phyloP scores from a whole-genome alignment of 37 sponge, comb jelly and placozoan species.

The Mnemiopsis leidyi region DNA sequence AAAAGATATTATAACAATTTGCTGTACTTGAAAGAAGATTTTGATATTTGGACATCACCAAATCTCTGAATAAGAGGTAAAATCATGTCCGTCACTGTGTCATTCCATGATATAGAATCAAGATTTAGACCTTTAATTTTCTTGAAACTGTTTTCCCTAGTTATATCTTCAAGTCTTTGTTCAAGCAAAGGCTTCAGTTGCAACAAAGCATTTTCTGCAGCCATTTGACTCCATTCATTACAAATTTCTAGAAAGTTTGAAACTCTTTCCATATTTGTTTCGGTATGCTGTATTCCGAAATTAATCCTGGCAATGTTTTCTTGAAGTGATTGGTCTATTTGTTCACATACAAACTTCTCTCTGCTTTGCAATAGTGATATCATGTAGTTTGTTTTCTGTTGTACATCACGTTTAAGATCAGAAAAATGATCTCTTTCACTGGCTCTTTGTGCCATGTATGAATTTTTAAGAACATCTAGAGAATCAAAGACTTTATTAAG shows the following conservation, averaged over 20 bases:
- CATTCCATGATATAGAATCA: neutral
- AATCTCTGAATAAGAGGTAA: neutral
- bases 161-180: neutral
- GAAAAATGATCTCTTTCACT: neutral
- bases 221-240: neutral
- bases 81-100: neutral
- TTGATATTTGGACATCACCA: neutral
- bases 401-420: neutral
- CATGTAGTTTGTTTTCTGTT: neutral
- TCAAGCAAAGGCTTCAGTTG: constrained; percentile 19
- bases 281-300: neutral
- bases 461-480: neutral
- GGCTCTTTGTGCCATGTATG: neutral
- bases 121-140: neutral
- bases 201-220: neutral
- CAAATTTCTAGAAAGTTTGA: neutral
- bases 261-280: neutral
- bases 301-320: neutral
- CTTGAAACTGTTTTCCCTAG: neutral
- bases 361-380: neutral
- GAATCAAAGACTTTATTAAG: neutral
- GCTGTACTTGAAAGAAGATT: neutral
- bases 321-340: neutral
- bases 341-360: neutral
- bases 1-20: too few species aligned